Evolutionary conservation across 1,140 invertebrate genomes (phyloP), one percentile per base, ranked within the genome.

Genomic region (Wiebesia pumilae): DNA sequence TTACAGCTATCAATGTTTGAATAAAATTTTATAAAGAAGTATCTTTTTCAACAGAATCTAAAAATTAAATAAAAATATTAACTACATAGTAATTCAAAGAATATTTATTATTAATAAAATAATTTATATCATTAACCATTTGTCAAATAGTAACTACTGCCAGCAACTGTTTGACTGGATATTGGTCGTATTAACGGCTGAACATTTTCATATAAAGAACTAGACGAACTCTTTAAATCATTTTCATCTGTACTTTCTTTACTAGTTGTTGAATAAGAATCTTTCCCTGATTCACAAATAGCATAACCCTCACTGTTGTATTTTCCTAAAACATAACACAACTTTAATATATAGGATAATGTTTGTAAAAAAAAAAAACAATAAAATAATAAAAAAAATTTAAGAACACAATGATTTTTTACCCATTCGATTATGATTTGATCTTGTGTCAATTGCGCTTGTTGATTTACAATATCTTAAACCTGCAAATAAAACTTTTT

Each of bases 381-480:
- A 27, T n/a, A n/a, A n/a, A n/a, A n/a, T n/a, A n/a, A n/a, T n/a
- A n/a, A n/a, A n/a, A n/a, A n/a, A n/a, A n/a, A 30, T 79, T 81
- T 35, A n/a, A 62, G 0, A 67, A 67, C 21, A 62, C 21, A 27
- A 62, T 62, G 89, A 83, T 73, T 40, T 69, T 73, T 88, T 87
- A 91, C 89, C 89, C 47, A 90, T 75, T 83, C 83, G 79, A 89
- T 81, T 83, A 79, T 87, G 83, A 86, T 62, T 87, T 77, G 89
- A 79, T 80, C 90, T 90, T 58, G 87, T 82, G 82, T 90, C 88
- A 69, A 93, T 91, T 14, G 89, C 91, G 88, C 89, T 88, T 43
- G 89, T 90, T 51, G 92, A 93, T 90, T 91, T 92, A 54, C 90
- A 89, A 38, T 89, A 89, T 81, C 91, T 89, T 83, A 92, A 88